Conservation (phyloP, 2,888 invertebrate genomes). For the Nomada fabriciana region DNA sequence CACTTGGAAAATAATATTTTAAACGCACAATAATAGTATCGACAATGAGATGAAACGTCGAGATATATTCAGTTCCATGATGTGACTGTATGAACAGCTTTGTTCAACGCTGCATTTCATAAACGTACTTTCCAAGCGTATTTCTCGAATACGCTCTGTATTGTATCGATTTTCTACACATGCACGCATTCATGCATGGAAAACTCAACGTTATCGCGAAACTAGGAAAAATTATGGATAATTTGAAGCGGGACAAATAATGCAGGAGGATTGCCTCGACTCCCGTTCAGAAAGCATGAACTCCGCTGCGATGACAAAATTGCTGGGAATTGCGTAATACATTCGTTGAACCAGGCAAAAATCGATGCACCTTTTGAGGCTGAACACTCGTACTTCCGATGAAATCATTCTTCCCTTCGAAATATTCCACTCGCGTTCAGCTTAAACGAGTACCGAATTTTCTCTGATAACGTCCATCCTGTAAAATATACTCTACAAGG, state of each 20-base stretch:
- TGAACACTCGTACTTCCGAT: not conserved
- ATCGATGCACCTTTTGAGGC: constrained; percentile 25
- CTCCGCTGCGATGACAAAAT: constrained; percentile 26
- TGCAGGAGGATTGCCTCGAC: not conserved
- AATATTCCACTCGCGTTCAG: constrained; percentile 1
- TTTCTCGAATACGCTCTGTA: not conserved
- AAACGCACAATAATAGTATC: too few species aligned
- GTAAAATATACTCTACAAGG: not conserved
- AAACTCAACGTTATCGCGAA: not conserved
- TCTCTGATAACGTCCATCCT: not conserved
- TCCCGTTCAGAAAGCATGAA: constrained; percentile 9
- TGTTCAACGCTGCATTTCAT: not conserved
- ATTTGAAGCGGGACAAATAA: not conserved
- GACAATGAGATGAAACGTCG: too few species aligned
- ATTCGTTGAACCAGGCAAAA: constrained; percentile 10
- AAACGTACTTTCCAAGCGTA: not conserved
- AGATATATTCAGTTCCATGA: too few species aligned
- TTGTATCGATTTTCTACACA: not conserved
- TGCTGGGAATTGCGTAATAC: not conserved
- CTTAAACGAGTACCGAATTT: not conserved
- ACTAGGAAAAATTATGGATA: constrained; percentile 10
- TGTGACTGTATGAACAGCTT: too few species aligned
- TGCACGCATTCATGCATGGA: not conserved
- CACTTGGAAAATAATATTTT: too few species aligned
- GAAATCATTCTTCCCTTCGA: not conserved